Evolutionary conservation across 2,797 vertebrate genomes (phyloP).

Genomic region (Sarcoramphus papa): DNA sequence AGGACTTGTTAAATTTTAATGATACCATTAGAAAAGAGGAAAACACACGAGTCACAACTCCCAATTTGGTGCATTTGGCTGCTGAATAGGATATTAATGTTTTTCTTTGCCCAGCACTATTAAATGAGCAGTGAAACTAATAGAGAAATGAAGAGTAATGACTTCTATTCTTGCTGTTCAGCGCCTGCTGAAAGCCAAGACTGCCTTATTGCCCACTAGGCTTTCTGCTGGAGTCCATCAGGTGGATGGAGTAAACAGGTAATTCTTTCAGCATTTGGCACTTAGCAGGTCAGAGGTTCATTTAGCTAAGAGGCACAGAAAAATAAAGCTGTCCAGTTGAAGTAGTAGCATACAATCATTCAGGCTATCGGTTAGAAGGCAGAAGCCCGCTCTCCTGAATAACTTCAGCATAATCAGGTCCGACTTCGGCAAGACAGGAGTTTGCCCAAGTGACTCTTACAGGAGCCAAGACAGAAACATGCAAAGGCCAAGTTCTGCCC

Average conservation of each 20-base stretch:
- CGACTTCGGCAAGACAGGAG: background rate
- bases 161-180: background rate
- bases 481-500: background rate
- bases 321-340: constrained; percentile 1
- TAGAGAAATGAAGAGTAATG: constrained; percentile 5
- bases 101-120: constrained; percentile 25
- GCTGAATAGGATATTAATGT: background rate
- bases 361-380: background rate
- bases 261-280: constrained; percentile 13
- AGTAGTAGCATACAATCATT: background rate
- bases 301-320: background rate
- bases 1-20: constrained; percentile 66
- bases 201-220: background rate
- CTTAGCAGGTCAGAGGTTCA: background rate
- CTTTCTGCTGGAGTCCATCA: background rate
- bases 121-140: background rate
- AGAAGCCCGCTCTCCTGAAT: background rate
- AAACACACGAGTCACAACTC: background rate
- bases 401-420: background rate
- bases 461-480: background rate
- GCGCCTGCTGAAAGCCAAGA: background rate
- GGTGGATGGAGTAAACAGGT: background rate
- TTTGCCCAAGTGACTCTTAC: background rate
- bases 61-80: background rate
- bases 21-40: constrained; percentile 57